These are phyloP conservation scores for Entosphenus tridentatus DNA, from an alignment of 2,113 vertebrate species.

Conservation along the genomic window DNA sequence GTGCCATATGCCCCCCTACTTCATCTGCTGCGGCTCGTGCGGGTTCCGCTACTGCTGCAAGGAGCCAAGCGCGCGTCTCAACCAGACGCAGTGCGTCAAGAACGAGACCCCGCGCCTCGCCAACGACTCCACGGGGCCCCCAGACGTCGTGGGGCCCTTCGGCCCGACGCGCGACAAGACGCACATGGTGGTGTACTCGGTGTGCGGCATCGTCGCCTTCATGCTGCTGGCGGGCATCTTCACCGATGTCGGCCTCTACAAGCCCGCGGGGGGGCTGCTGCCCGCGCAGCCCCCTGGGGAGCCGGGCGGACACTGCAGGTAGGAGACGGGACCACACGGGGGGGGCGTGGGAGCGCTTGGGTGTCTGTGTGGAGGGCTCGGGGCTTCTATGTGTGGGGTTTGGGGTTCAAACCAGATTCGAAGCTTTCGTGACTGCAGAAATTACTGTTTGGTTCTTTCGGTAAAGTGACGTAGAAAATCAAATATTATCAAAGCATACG, in stretches of 20 bases:
- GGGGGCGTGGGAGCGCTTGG: no score
- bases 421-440: no score
- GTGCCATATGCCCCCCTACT: constrained; percentile 81
- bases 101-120: constrained; percentile 82
- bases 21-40: constrained; percentile 98
- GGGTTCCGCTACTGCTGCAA: constrained; percentile 98
- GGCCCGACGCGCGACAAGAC: constrained; percentile 94
- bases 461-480: no score
- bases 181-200: constrained; percentile 94
- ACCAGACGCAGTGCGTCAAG: constrained; percentile 85
- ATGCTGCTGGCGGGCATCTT: constrained; percentile 99
- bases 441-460: no score
- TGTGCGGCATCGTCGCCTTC: constrained; percentile 93
- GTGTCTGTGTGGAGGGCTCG: no score
- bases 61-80: constrained; percentile 58
- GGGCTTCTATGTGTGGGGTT: no score
- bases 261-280: constrained; percentile 15
- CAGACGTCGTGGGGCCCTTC: constrained; percentile 57
- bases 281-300: no score
- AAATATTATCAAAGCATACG: no score
- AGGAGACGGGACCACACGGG: no score
- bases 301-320: no score
- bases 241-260: constrained; percentile 92
- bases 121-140: constrained; percentile 58
- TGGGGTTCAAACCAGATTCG: no score